phyloP scores from a whole-genome alignment of 2,888 invertebrate species.

The Philhelius pedissequus region DNA sequence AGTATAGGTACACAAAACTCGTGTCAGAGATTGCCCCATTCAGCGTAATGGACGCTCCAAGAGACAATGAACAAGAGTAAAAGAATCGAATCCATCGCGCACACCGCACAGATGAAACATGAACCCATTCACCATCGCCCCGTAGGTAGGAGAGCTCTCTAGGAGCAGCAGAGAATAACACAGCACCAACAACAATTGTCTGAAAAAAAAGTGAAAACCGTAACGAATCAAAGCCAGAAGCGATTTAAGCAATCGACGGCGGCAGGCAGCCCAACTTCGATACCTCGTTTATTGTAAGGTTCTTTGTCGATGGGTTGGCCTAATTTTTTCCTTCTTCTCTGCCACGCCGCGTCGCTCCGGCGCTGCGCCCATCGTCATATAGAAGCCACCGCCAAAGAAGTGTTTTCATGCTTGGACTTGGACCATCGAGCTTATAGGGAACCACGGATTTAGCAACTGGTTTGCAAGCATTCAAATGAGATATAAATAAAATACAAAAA shows the following conservation, averaged over 20 bases:
- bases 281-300: slow-evolving; percentile 48
- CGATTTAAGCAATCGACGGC: slow-evolving; percentile 58
- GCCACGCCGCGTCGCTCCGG: neutral
- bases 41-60: slow-evolving; percentile 61
- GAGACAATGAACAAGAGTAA: slow-evolving; percentile 61
- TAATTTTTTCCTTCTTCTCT: slow-evolving; percentile 41
- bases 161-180: slow-evolving; percentile 37
- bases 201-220: slow-evolving; percentile 63
- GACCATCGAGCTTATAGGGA: slow-evolving; percentile 4
- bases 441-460: slow-evolving; percentile 50
- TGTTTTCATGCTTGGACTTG: slow-evolving; percentile 27
- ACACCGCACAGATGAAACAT: slow-evolving; percentile 55
- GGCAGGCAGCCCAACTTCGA: slow-evolving; percentile 43
- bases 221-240: slow-evolving; percentile 67
- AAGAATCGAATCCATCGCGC: slow-evolving; percentile 55
- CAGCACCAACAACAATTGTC: neutral
- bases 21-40: slow-evolving; percentile 67
- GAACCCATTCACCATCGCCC: slow-evolving; percentile 46
- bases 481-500: slow-evolving; percentile 14
- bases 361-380: neutral
- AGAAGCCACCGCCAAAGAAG: slow-evolving; percentile 32
- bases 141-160: slow-evolving; percentile 16
- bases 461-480: slow-evolving; percentile 56
- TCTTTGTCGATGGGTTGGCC: slow-evolving; percentile 66
- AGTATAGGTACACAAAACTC: slow-evolving; percentile 63